Evolutionary conservation across 1,140 invertebrate genomes (phyloP).

Genomic region (Hirudo medicinalis): DNA sequence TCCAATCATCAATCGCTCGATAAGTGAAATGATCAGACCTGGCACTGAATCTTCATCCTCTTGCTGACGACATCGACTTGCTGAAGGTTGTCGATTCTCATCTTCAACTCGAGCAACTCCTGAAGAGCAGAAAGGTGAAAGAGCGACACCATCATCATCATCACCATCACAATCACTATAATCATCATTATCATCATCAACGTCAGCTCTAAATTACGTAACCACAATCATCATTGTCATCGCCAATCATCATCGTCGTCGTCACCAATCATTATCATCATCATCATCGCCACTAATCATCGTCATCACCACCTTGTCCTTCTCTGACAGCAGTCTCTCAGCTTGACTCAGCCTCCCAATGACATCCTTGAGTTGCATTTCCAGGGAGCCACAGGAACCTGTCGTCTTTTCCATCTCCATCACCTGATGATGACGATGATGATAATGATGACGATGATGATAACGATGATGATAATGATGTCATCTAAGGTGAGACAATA

Average conservation of each 20-base stretch:
- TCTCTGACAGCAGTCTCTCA: background rate
- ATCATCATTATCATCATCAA: background rate
- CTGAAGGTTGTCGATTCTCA: background rate
- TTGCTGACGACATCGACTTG: too few relatives aligned
- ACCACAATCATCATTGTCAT: background rate
- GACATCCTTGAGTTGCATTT: background rate
- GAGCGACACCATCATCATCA: background rate
- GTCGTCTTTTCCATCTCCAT: constrained; percentile 7
- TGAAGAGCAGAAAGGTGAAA: background rate
- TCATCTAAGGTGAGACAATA: background rate
- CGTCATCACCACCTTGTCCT: background rate
- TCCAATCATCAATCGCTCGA: too few relatives aligned
- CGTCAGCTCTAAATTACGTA: too few relatives aligned
- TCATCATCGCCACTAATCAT: background rate
- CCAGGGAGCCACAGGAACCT: background rate
- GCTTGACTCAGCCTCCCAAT: background rate
- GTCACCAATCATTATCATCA: background rate
- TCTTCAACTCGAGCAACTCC: background rate
- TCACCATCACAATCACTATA: background rate
- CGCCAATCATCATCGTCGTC: background rate
- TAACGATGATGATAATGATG: background rate
- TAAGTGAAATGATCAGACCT: too few relatives aligned
- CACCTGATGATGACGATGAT: background rate
- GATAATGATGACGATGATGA: background rate
- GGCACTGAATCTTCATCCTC: too few relatives aligned